A percentile compares a stretch with the other conserved stretches of the same genome.
Conservation (phyloP, 1,140 invertebrate genomes). For the Drosophila orosa region DNA sequence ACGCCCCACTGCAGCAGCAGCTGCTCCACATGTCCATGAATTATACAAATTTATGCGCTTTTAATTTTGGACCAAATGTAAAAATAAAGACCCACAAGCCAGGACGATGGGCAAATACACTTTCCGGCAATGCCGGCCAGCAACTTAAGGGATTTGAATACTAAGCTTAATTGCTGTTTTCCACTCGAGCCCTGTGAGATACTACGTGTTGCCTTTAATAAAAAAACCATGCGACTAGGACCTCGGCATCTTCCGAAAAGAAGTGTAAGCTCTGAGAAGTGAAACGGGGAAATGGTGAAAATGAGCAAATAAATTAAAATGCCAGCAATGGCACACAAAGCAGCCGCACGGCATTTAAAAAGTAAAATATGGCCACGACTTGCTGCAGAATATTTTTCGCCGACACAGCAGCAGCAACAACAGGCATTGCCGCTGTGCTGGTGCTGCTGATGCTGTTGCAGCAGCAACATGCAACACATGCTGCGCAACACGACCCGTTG, state of each 20-base stretch:
- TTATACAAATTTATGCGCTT: constrained; percentile 73
- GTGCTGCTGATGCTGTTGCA: constrained; percentile 21
- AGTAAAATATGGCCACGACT: constrained; percentile 77
- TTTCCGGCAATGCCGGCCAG: background rate
- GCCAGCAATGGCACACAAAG: constrained; percentile 48
- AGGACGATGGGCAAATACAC: constrained; percentile 12
- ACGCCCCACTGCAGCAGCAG: constrained; percentile 37
- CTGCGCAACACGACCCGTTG: constrained; percentile 71
- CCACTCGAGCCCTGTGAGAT: constrained; percentile 14
- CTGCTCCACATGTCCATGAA: constrained; percentile 60
- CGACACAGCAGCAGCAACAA: constrained; percentile 62
- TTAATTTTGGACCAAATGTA: constrained; percentile 68
- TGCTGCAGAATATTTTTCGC: constrained; percentile 78
- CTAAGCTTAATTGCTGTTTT: constrained; percentile 18
- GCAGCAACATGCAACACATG: constrained; percentile 79
- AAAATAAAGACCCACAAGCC: constrained; percentile 28
- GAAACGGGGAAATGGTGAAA: constrained; percentile 70
- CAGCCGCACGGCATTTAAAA: constrained; percentile 73
- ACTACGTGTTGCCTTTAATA: constrained; percentile 20
- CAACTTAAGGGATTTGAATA: constrained; percentile 3
- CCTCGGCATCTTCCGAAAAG: constrained; percentile 19
- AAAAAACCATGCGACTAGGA: constrained; percentile 14
- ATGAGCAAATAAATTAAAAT: constrained; percentile 83
- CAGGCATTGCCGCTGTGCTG: constrained; percentile 20
- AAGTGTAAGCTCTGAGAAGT: background rate